These are phyloP conservation scores for Mus pahari DNA, from an alignment of 2,113 vertebrate species.

Conservation along the genomic window DNA sequence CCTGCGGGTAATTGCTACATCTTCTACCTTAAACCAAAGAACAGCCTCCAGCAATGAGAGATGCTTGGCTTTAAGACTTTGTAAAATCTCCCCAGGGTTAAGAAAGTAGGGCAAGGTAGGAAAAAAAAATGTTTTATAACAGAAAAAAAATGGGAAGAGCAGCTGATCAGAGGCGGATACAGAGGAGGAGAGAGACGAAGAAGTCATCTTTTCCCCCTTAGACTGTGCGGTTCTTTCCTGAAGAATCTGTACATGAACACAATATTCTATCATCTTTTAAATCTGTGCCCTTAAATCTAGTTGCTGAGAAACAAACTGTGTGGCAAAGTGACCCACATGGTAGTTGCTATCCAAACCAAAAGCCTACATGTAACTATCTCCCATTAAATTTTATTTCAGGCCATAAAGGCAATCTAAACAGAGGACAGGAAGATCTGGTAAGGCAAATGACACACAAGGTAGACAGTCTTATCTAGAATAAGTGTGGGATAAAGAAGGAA, in stretches of 20 bases:
- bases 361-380: not conserved
- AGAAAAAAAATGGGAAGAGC: not conserved
- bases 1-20: slow-evolving; percentile 69
- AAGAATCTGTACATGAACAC: not conserved
- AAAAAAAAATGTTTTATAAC: slow-evolving; percentile 48
- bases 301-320: not conserved
- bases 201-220: not conserved
- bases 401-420: not conserved
- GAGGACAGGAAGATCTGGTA: not conserved
- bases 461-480: not conserved
- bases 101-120: slow-evolving; percentile 78
- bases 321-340: not conserved
- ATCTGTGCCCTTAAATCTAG: not conserved
- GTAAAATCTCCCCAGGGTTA: slow-evolving; percentile 72
- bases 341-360: not conserved
- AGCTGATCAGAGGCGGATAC: not conserved
- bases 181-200: not conserved
- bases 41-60: slow-evolving; percentile 65
- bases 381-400: slow-evolving; percentile 47
- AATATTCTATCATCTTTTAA: not conserved
- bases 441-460: slow-evolving; percentile 10
- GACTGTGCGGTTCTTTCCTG: not conserved
- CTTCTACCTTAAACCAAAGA: slow-evolving; percentile 68
- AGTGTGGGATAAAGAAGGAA: not conserved
- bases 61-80: slow-evolving; percentile 69